Percentiles rank a stretch among this genome's conserved stretches.
Evolutionary conservation across 30 jellyfish, hydroid and myxozoan genomes (phyloP).

Genomic region (Hydractinia symbiolongicarpus): DNA sequence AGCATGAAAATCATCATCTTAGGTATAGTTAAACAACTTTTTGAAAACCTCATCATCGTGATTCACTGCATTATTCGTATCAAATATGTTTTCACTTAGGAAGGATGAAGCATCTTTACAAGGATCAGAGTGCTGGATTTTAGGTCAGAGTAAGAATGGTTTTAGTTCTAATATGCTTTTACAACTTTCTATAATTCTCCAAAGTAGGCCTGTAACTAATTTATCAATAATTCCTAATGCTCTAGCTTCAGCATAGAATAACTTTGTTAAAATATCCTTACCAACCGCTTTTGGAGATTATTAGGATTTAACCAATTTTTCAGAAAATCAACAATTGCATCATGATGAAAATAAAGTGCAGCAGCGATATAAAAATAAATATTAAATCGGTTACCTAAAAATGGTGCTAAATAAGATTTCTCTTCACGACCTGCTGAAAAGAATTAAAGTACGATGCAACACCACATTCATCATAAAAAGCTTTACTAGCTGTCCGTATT

Average conservation of each 20-base stretch:
- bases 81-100: not conserved
- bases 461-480: slow-evolving; percentile 29
- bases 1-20: slow-evolving; percentile 36
- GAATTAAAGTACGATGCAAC: slow-evolving; percentile 24
- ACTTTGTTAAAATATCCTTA: slow-evolving; percentile 12
- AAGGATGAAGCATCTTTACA: slow-evolving; percentile 19
- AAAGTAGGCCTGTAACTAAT: slow-evolving; percentile 26
- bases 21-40: slow-evolving; percentile 11
- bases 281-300: slow-evolving; percentile 28
- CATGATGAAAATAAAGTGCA: slow-evolving; percentile 13
- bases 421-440: slow-evolving; percentile 14
- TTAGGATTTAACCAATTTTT: slow-evolving; percentile 28
- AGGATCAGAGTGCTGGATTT: not conserved
- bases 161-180: slow-evolving; percentile 15
- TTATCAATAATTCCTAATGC: slow-evolving; percentile 33
- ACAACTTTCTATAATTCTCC: slow-evolving; percentile 8
- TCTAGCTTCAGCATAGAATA: slow-evolving; percentile 25
- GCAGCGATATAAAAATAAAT: not conserved
- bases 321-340: not conserved
- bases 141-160: slow-evolving; percentile 11
- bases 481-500: slow-evolving; percentile 24
- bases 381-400: slow-evolving; percentile 20
- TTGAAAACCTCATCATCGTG: slow-evolving; percentile 16
- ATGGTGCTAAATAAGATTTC: slow-evolving; percentile 9
- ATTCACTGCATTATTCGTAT: slow-evolving; percentile 17